These are phyloP conservation scores for Tonatia bakeri DNA, from an alignment of 2,113 vertebrate genomes.

Conservation along the genomic window DNA sequence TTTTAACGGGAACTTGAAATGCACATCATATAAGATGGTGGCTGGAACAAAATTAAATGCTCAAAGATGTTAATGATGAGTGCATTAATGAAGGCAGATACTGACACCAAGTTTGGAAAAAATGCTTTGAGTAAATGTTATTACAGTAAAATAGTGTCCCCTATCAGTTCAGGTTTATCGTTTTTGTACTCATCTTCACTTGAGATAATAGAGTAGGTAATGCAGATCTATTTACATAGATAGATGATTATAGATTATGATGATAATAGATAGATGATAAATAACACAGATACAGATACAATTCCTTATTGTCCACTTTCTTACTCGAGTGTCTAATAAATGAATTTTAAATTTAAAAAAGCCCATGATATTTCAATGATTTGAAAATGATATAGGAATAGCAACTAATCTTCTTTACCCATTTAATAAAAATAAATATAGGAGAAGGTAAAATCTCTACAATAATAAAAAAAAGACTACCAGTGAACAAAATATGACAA, in stretches of 20 bases:
- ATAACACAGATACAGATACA: neutral
- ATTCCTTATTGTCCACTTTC: neutral
- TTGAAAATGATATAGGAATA: neutral
- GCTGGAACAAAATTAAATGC: neutral
- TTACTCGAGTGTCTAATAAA: neutral
- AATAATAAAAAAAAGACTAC: neutral
- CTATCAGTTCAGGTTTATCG: too few species aligned
- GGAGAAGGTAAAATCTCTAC: neutral
- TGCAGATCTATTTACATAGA: neutral
- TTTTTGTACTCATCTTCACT: neutral
- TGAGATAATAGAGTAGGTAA: neutral
- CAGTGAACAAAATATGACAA: conserved; percentile 21
- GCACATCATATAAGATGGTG: neutral
- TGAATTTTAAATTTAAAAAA: conserved; percentile 1
- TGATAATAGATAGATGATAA: neutral
- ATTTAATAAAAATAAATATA: neutral
- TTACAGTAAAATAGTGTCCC: neutral
- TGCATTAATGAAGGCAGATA: neutral
- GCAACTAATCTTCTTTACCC: neutral
- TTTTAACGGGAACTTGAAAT: neutral
- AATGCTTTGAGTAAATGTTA: neutral
- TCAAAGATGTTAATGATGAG: neutral
- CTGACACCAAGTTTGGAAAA: neutral
- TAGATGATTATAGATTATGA: neutral
- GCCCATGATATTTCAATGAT: neutral